These are phyloP conservation scores for Hucho hucho DNA, from an alignment of 2,113 vertebrate species.

Conservation along the genomic window DNA sequence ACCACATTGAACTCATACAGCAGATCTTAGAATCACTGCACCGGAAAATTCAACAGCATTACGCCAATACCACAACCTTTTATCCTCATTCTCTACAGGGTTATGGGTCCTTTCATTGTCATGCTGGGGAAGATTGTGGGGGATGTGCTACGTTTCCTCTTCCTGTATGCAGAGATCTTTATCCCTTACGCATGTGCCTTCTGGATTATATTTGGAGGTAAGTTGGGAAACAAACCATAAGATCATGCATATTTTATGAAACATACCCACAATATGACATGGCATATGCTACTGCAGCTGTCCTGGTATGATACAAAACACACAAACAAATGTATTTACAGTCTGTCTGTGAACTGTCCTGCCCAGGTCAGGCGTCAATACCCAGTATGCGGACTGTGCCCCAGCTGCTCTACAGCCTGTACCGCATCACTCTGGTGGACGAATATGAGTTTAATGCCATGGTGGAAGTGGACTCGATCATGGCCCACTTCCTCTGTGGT, in stretches of 20 bases:
- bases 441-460: constrained; percentile 69
- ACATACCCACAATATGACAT: too few species aligned
- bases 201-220: constrained; percentile 77
- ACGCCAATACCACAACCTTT: not conserved
- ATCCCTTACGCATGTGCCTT: constrained; percentile 72
- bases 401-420: constrained; percentile 66
- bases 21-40: not conserved
- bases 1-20: not conserved
- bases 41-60: not conserved
- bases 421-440: constrained; percentile 71
- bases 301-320: not conserved
- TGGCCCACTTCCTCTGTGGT: constrained; percentile 71
- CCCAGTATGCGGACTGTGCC: constrained; percentile 68
- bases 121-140: constrained; percentile 66
- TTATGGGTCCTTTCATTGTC: constrained; percentile 72
- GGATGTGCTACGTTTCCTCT: constrained; percentile 69
- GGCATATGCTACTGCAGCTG: not conserved
- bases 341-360: not conserved
- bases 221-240: not conserved
- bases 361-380: constrained; percentile 46
- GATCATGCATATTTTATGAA: too few species aligned
- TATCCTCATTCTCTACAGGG: constrained; percentile 33
- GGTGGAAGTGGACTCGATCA: constrained; percentile 53
- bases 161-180: constrained; percentile 71
- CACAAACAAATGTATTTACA: too few species aligned